Conservation (phyloP, 2,888 invertebrate genomes). For the Poecilus cupreus region DNA sequence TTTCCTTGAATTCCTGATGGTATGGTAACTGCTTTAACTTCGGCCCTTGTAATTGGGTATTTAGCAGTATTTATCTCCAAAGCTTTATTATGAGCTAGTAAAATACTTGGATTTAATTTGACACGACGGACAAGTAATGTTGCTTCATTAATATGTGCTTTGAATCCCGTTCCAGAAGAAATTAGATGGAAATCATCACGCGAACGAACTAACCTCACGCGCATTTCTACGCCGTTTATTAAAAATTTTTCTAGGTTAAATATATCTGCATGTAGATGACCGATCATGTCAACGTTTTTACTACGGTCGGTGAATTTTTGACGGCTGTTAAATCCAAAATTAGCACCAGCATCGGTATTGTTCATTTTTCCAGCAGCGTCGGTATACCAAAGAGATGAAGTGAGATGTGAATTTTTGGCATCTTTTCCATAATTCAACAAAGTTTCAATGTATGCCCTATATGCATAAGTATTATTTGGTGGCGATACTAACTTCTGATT, state of each 20-base stretch:
- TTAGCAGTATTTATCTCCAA: too few species aligned
- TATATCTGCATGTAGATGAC: too few species aligned
- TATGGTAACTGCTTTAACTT: too few species aligned
- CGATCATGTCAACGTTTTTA: too few species aligned
- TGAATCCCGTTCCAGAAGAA: neutral
- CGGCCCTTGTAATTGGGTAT: too few species aligned
- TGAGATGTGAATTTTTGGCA: slow-evolving; percentile 57
- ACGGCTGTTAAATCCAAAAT: neutral
- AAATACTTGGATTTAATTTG: too few species aligned
- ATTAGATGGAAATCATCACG: neutral
- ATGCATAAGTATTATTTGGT: neutral
- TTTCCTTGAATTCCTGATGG: too few species aligned
- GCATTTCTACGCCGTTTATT: slow-evolving; percentile 17
- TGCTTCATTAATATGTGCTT: slow-evolving; percentile 1
- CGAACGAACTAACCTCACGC: neutral
- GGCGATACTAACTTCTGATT: neutral
- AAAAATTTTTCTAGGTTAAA: too few species aligned
- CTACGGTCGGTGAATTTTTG: neutral
- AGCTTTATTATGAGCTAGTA: too few species aligned
- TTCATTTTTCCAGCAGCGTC: slow-evolving; percentile 60
- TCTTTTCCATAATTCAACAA: slow-evolving; percentile 60
- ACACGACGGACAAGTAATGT: slow-evolving; percentile 3
- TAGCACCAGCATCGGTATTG: neutral
- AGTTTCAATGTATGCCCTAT: neutral
- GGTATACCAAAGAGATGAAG: slow-evolving; percentile 59